Evolutionary conservation across 2,113 vertebrate genomes (phyloP).

Genomic region (Caranx melampygus): DNA sequence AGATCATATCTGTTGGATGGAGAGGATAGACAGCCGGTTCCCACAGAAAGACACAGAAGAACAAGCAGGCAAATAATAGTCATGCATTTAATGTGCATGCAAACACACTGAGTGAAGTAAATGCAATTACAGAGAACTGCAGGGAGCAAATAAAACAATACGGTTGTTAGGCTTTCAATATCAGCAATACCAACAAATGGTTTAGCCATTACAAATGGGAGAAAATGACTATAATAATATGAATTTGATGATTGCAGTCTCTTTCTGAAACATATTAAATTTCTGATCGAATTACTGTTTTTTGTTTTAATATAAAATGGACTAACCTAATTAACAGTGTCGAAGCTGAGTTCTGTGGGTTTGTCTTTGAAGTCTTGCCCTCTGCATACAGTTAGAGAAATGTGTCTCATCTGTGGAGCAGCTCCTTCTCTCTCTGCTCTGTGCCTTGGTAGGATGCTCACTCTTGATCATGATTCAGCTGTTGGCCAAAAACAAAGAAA

Average conservation of each 20-base stretch:
- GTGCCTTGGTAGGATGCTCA: constrained; percentile 32
- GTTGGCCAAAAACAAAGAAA: constrained; percentile 72
- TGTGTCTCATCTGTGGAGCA: constrained; percentile 49
- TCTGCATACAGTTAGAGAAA: constrained; percentile 63
- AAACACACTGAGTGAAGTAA: constrained; percentile 23
- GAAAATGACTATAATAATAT: constrained; percentile 36
- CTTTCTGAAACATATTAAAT: constrained; percentile 31
- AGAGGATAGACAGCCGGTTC: constrained; percentile 8
- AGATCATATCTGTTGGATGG: constrained; percentile 17
- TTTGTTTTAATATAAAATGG: constrained; percentile 56
- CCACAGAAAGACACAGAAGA: constrained; percentile 18
- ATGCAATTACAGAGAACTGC: constrained; percentile 62
- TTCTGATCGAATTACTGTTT: constrained; percentile 56
- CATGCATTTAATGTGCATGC: not conserved
- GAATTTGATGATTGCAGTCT: constrained; percentile 38
- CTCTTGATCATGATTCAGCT: constrained; percentile 73
- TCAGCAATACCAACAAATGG: constrained; percentile 50
- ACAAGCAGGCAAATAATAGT: constrained; percentile 7
- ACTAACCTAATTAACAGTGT: constrained; percentile 62
- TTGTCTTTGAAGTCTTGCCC: constrained; percentile 67
- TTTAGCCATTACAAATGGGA: constrained; percentile 56
- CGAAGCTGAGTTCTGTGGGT: constrained; percentile 39
- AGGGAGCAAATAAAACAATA: constrained; percentile 40
- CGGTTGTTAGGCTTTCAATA: constrained; percentile 48
- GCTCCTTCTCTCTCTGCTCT: constrained; percentile 35